phyloP scores from a whole-genome alignment of 2,113 vertebrate genomes.

The Prietella phreatophila region DNA sequence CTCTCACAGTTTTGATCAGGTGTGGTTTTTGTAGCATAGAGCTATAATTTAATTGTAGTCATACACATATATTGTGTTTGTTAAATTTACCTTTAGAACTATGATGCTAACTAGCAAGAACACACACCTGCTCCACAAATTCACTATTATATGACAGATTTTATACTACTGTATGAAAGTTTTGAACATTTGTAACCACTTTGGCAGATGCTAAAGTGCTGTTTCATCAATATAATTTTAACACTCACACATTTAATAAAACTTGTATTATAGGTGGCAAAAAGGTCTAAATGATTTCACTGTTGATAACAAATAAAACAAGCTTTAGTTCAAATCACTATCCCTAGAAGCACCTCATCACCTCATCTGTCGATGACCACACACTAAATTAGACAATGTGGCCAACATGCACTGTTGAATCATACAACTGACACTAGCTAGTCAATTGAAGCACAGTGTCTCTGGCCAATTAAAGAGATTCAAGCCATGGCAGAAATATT shows the following conservation, averaged over 20 bases:
- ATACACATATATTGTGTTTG: not conserved
- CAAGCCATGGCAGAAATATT: not conserved
- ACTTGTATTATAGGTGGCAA: not conserved
- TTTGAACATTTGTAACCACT: not conserved
- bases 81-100: too few relatives aligned
- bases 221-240: not conserved
- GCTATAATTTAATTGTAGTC: too few relatives aligned
- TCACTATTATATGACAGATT: not conserved
- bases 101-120: not conserved
- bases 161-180: not conserved
- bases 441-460: slow-evolving; percentile 35
- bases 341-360: not conserved
- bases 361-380: not conserved
- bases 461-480: slow-evolving; percentile 39
- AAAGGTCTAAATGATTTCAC: not conserved
- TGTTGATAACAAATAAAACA: not conserved
- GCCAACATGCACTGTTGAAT: slow-evolving; percentile 13
- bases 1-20: too few relatives aligned
- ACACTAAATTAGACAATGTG: slow-evolving; percentile 26
- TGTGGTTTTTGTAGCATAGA: too few relatives aligned
- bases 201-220: not conserved
- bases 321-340: not conserved
- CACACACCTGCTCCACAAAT: not conserved
- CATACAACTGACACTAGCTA: slow-evolving; percentile 29
- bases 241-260: not conserved